phyloP scores from a whole-genome alignment of 2,113 vertebrate genomes.

The Centropus unirufus region DNA sequence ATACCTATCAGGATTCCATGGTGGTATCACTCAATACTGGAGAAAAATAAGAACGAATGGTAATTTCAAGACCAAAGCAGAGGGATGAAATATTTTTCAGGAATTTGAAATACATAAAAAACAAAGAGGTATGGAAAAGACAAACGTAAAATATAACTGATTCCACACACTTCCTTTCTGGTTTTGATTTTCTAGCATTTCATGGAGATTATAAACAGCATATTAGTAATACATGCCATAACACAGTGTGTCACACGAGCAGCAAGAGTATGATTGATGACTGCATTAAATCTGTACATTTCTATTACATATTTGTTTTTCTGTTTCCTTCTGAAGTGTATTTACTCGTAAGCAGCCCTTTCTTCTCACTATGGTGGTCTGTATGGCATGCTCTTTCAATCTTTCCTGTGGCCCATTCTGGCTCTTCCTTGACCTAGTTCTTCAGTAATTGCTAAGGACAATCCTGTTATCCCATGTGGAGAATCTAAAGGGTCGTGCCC shows the following conservation, averaged over 20 bases:
- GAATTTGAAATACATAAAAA: not conserved
- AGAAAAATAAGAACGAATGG: not conserved
- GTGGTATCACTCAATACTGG: not conserved
- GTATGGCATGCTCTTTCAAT: no score
- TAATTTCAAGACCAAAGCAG: not conserved
- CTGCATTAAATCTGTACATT: not conserved
- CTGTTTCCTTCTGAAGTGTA: not conserved
- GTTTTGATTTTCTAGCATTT: not conserved
- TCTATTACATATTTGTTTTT: not conserved
- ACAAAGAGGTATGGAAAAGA: not conserved
- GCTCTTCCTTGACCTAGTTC: fast-evolving
- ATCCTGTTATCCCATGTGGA: not conserved
- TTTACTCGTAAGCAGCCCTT: not conserved
- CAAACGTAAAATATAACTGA: not conserved
- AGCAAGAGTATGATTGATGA: not conserved
- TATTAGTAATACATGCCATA: not conserved
- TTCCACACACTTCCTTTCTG: not conserved
- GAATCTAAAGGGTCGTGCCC: fast-evolving
- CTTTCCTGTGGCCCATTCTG: no score
- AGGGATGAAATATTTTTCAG: not conserved
- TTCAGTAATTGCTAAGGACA: not conserved
- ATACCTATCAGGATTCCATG: not conserved
- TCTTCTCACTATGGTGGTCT: fast-evolving
- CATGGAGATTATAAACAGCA: not conserved
- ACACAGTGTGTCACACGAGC: not conserved